Evolutionary conservation across 2,888 invertebrate genomes (phyloP), one percentile per base, ranked within the genome.

Genomic region (Sabatieria punctata): DNA sequence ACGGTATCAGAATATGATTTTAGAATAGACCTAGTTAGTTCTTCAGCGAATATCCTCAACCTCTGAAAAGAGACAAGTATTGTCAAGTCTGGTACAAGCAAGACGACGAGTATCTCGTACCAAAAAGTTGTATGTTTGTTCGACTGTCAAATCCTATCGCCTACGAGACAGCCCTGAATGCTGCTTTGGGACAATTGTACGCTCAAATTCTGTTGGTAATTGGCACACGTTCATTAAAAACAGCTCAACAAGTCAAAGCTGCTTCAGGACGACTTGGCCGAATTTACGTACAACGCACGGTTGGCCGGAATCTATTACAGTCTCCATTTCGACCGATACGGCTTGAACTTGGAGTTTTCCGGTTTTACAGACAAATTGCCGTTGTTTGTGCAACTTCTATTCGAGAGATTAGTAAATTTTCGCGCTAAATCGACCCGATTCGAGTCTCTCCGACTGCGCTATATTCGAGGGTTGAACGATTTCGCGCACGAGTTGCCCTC

Each of bases 21-120:
- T n/a, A n/a, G n/a, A n/a, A n/a, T n/a, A n/a, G n/a, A n/a, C n/a
- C n/a, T n/a, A n/a, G n/a, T n/a, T n/a, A n/a, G n/a, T n/a, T n/a
- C n/a, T n/a, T n/a, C n/a, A n/a, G n/a, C n/a, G n/a, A n/a, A n/a
- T n/a, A n/a, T n/a, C 60, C 60, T 13, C 37, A 45, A 26, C 44
- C 60, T 8, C 46, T 61, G 18, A 76, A 78, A 72, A 85, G 91
- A 59, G 79, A 80, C 0, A 76, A 80, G 0, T 71, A 84, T 41
- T 75, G 81, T 58, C 73, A 89, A 46, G 72, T 88, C 0, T 97
- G 95, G 95, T 89, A 79, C 68, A 86, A 86, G 60, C 85, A 88
- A 64, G 95, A 97, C 68, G 80, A 82, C 57, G 83, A 85, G 63
- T 95, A 82, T 65, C 69, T 78, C 13, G 72, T 89, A 49, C 95